Evolutionary conservation across 2,888 invertebrate genomes (phyloP), one percentile per base, ranked within the genome.

Genomic region (Altica lythri): DNA sequence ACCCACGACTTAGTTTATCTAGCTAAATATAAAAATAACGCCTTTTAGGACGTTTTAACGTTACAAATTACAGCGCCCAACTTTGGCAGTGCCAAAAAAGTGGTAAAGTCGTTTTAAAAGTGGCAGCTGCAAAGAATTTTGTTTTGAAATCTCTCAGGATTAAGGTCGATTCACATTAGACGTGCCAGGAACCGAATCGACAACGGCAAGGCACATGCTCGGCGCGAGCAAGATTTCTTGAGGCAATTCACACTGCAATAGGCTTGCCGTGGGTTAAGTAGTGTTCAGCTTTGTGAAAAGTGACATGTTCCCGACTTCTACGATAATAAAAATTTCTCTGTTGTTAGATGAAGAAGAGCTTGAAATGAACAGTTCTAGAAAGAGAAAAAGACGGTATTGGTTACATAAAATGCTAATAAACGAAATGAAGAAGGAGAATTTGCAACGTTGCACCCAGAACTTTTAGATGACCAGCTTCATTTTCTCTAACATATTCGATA

Each of bases 371-470:
- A n/a, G n/a, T n/a, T n/a, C n/a, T n/a, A n/a, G n/a, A n/a, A n/a
- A n/a, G n/a, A n/a, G n/a, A n/a, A n/a, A n/a, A n/a, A n/a, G n/a
- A n/a, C n/a, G n/a, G n/a, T n/a, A n/a, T n/a, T n/a, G n/a, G n/a
- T n/a, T n/a, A n/a, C n/a, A n/a, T 19, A 19, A 19, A 19, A 19
- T 19, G 22, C 22, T 19, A 38, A 38, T 3, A 38, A 38, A 16
- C 38, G 38, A 12, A 9, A 38, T 12, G 38, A 38, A 38, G 38
- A 38, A 4, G 38, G 38, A 8, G 18, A 38, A 38, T 38, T 38
- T 12, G 38, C 38, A 38, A 38, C 38, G 14, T 38, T 38, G 38
- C 38, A 38, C 38, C 17, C 38, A 38, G 6, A 38, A 38, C 38
- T 38, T 19, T 6, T 38, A 14, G 14, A 38, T 32, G 13, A 32